Conservation (phyloP, 2,888 invertebrate species). For the Synanthedon formicaeformis region DNA sequence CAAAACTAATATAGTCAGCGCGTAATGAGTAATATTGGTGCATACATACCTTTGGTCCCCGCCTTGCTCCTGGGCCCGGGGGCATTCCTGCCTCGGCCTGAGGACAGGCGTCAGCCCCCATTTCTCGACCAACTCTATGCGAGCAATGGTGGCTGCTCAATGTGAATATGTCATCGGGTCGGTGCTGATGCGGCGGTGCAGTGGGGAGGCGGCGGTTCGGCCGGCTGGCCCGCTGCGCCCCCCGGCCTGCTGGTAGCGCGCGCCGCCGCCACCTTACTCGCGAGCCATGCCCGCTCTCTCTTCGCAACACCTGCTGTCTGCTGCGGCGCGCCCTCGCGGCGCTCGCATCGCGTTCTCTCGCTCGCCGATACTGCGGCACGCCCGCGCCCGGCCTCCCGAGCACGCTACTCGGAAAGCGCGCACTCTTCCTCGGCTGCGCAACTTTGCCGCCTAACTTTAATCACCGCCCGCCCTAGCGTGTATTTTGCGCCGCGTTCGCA, state of each 20-base stretch:
- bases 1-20: constrained; percentile 7
- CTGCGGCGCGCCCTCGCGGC: constrained; percentile 8
- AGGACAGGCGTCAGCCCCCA: constrained; percentile 98
- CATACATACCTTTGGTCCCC: constrained; percentile 77
- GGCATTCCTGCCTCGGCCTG: constrained; percentile 95
- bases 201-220: constrained; percentile 47
- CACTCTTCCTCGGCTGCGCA: constrained; percentile 16
- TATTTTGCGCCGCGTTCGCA: constrained; percentile 4
- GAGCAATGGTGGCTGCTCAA: constrained; percentile 93
- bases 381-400: constrained; percentile 18
- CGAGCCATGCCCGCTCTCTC: constrained; percentile 25
- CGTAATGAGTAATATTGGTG: constrained; percentile 6
- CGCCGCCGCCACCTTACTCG: constrained; percentile 46
- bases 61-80: constrained; percentile 79
- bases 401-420: constrained; percentile 16
- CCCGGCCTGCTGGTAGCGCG: constrained; percentile 46
- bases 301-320: constrained; percentile 23
- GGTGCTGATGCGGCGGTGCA: constrained; percentile 39
- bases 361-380: constrained; percentile 39
- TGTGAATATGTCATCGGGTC: constrained; percentile 61
- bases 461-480: constrained; percentile 22
- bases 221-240: constrained; percentile 59
- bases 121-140: constrained; percentile 97
- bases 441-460: constrained; percentile 9
- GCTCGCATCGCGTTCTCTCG: constrained; percentile 25